Evolutionary conservation across 2,797 vertebrate genomes (phyloP), one percentile per base, ranked within the genome.

Genomic region (Oreochromis grahami): DNA sequence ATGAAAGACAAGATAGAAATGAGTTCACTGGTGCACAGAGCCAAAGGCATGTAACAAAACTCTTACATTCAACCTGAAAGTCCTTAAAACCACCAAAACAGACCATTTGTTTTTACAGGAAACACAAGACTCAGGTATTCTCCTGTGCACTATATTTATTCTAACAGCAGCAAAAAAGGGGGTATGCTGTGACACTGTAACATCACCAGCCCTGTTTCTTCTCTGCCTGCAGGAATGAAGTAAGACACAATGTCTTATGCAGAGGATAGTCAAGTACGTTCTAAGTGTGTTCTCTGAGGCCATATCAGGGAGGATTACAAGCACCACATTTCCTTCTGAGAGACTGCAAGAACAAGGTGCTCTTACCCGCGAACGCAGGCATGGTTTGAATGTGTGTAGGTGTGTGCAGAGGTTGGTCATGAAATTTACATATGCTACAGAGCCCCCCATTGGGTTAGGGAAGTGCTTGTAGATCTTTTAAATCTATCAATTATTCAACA

Each of bases 381-480:
- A 76, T 3, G 43, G 15, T 7, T 78, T 17, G 60, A 45, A 34
- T 41, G 83, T 78, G 51, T 24, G 81, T 76, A 41, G 13, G 80
- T 81, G 84, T 43, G 58, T 51, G 78, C 43, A 2, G 36, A 56
- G 79, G 63, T 17, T 21, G 87, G 84, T 90, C 91, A 94, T 94
- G 91, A 94, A 91, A 95, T 95, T 93, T 92, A 90, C 94, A 95
- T 95, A 94, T 87, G 90, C 89, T 92, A 92, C 85, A 93, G 85
- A 87, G 72, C 74, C 85, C 89, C 84, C 80, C 63, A 32, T 70
- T 56, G 91, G 87, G 87, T 90, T 92, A 85, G 93, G 78, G 89
- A 92, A 94, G 93, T 92, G 94, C 92, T 94, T 95, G 94, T 94
- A 95, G 93, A 95, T 95, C 93, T 95, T 95, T 95, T 94, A 93